A percentile compares a stretch with the other conserved stretches of the same genome.
Conservation (phyloP, 53 echinoderm and acorn worm genomes). For the Temnopleurus reevesii region DNA sequence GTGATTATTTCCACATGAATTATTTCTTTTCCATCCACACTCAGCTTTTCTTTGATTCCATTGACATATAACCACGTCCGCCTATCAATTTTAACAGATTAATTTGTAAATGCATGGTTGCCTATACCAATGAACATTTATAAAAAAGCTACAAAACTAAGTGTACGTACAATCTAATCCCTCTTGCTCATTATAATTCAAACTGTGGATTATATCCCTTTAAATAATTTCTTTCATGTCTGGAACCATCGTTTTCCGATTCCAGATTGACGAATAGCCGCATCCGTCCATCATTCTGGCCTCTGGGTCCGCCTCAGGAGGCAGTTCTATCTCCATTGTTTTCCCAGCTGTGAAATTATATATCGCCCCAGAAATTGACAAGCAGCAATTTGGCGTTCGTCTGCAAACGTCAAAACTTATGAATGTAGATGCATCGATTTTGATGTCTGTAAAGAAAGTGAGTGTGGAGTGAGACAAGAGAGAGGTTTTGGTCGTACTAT, state of each 20-base stretch:
- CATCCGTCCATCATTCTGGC: background rate
- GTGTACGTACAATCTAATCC: too few species aligned
- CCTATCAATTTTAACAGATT: too few species aligned
- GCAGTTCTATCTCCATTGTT: constrained; percentile 19
- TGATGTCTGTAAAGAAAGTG: background rate
- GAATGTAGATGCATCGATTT: constrained; percentile 11
- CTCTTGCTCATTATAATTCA: too few species aligned
- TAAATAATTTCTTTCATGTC: background rate
- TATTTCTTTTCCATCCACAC: too few species aligned
- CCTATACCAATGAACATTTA: too few species aligned
- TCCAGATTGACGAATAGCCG: background rate
- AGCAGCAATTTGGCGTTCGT: constrained; percentile 4
- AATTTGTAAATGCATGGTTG: too few species aligned
- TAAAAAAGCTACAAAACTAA: too few species aligned
- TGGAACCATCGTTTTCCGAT: background rate
- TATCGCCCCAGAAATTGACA: constrained; percentile 2
- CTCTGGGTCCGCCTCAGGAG: background rate
- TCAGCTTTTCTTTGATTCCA: too few species aligned
- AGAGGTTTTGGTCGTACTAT: background rate
- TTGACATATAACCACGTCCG: too few species aligned
- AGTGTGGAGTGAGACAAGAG: background rate
- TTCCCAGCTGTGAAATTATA: constrained; percentile 43
- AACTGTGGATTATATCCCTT: background rate
- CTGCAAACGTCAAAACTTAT: background rate
- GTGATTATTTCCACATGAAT: too few species aligned